These are phyloP conservation scores for Hypotaenidia philippensis DNA, from an alignment of 2,797 vertebrate species.

Conservation along the genomic window DNA sequence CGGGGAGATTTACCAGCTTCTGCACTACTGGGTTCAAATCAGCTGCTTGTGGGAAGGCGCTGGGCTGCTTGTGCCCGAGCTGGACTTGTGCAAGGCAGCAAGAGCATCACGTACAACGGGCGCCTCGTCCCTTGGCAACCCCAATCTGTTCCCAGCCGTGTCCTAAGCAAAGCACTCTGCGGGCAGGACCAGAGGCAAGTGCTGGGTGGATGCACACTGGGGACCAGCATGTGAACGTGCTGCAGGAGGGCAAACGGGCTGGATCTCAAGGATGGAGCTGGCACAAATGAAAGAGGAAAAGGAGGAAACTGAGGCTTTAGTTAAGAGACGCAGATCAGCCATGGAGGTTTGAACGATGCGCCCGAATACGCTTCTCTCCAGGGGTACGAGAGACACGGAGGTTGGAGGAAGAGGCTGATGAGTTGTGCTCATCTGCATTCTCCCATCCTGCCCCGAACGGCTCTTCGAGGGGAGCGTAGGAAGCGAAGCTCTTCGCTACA, in stretches of 20 bases:
- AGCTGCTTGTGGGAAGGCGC: not conserved
- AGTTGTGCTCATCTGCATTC: not conserved
- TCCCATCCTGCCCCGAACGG: not conserved
- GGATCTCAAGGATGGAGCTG: not conserved
- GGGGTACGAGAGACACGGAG: not conserved
- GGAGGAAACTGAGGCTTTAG: not conserved
- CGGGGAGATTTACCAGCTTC: not conserved
- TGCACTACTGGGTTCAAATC: not conserved
- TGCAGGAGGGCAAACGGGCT: not conserved
- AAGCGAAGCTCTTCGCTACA: not conserved
- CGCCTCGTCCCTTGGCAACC: not conserved
- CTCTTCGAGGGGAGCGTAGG: fast-evolving
- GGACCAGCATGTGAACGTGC: fast-evolving
- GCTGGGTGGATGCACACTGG: not conserved
- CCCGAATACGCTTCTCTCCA: not conserved
- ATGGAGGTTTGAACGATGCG: not conserved
- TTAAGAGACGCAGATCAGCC: not conserved
- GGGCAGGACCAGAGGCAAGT: not conserved
- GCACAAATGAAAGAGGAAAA: not conserved
- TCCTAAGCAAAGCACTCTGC: not conserved
- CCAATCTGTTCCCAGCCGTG: fast-evolving
- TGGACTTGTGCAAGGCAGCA: no score
- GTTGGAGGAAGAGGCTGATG: not conserved
- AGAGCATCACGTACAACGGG: fast-evolving
- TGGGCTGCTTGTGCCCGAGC: no score